These are phyloP conservation scores for Cyrtodaria siliqua DNA, from an alignment of 2,888 invertebrate genomes.

Conservation along the genomic window DNA sequence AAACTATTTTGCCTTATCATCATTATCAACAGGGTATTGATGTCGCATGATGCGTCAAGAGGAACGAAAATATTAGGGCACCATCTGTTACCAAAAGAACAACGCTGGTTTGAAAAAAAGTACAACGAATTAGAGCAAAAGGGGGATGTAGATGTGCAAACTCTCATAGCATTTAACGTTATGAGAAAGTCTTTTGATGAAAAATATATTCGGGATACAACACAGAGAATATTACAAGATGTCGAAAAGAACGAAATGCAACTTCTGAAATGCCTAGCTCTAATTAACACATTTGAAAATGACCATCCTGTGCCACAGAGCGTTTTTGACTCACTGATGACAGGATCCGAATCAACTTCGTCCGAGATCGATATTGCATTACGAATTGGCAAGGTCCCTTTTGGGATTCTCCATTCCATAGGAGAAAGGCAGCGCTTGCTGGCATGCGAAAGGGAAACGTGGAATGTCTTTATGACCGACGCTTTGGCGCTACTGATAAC, in stretches of 20 bases:
- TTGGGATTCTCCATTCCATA: too few relatives aligned
- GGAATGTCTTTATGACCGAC: too few relatives aligned
- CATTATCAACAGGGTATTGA: conserved; percentile 24
- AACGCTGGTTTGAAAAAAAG: conserved; percentile 45
- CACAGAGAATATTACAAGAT: conserved; percentile 16
- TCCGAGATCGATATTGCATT: too few relatives aligned
- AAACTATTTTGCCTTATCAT: conserved; percentile 38
- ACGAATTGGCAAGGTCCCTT: too few relatives aligned
- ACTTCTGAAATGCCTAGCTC: conserved; percentile 35
- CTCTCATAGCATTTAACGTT: conserved; percentile 44
- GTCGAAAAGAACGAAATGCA: conserved; percentile 22
- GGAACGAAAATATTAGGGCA: conserved; percentile 26
- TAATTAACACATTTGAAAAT: conserved; percentile 37
- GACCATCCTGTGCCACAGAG: conserved; percentile 30
- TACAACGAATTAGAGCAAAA: conserved; percentile 34
- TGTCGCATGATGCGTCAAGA: conserved; percentile 10
- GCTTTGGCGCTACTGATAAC: too few relatives aligned
- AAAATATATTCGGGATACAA: conserved; percentile 21
- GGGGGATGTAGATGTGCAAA: conserved; percentile 27
- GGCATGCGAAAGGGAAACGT: too few relatives aligned
- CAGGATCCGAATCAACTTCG: not conserved
- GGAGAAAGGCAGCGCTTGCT: too few relatives aligned
- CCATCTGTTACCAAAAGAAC: conserved; percentile 20
- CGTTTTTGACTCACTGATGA: conserved; percentile 36
- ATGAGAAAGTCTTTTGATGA: conserved; percentile 45